Evolutionary conservation across 2,797 vertebrate species (phyloP).

Genomic region (Sternotherus odoratus): DNA sequence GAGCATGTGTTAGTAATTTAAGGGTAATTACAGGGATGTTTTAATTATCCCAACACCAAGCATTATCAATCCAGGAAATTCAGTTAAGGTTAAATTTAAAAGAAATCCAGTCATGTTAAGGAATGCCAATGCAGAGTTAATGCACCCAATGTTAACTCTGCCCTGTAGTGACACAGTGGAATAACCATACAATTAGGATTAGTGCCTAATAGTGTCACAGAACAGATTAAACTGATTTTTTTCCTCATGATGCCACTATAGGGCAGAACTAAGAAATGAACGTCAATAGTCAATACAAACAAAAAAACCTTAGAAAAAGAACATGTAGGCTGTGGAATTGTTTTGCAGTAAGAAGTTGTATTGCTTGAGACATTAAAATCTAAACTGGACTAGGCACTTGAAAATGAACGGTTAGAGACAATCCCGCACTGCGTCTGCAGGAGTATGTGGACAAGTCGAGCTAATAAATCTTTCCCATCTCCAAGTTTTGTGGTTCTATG

Average conservation of each 20-base stretch:
- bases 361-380: conserved; percentile 48
- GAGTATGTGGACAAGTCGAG: conserved; percentile 71
- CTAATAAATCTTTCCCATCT: conserved; percentile 73
- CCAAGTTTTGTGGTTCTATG: conserved; percentile 64
- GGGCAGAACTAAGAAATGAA: not conserved
- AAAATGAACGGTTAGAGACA: conserved; percentile 32
- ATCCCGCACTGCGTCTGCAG: not conserved
- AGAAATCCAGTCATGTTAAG: not conserved
- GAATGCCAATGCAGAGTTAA: not conserved
- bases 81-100: not conserved
- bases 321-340: conserved; percentile 30
- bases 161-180: not conserved
- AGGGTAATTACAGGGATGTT: not conserved
- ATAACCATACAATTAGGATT: not conserved
- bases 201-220: not conserved
- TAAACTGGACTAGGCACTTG: conserved; percentile 43
- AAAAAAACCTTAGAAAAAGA: not conserved
- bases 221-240: not conserved
- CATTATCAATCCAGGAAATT: not conserved
- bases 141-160: not conserved
- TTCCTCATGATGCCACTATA: not conserved
- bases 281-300: not conserved
- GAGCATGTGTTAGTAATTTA: not conserved
- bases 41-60: not conserved
- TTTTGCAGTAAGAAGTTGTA: conserved; percentile 22